Base-by-base conservation (phyloP, 2,113 vertebrate species). In the Upupa epops region DNA sequence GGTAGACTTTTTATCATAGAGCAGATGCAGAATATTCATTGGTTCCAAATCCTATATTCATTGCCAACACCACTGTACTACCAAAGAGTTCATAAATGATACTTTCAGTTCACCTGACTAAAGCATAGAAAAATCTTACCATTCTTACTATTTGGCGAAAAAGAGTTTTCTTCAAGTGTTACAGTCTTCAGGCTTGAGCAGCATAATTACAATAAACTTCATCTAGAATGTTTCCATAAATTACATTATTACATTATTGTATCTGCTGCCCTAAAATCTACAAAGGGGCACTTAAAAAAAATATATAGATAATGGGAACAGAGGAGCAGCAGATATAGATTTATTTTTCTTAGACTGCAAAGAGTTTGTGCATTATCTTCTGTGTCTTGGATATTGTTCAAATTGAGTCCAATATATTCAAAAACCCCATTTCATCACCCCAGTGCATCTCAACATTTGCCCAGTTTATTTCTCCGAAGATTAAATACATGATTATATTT, bases 41-140 rank as follows among this genome's bases (percentile, higher is more conserved):
- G 97, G 76, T 54, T 96, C 96, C 97, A 96, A 83, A 78, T 94
- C 97, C 97, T 97, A 97, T 17, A 98, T 98, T 94, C 90, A 97
- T 96, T 66, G 97, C 97, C 78, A 97, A 97, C 63, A 97, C 76
- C 56, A 54, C 7, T 58, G 46, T 81, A 77, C 71, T 69, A 45
- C 87, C 22, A 63, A 61, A 83, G 63, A 80, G 36, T 37, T 91
- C 66, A 54, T 37, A 66, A 70, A 4, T 68, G 37, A 24, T 1
- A 16, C 18, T 76, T 73, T 48, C 54, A 36, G 19, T 59, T 83
- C 55, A 77, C 24, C 59, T 58, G 29, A 65, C 20, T 34, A 68
- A 70, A 66, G 60, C n/a, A n/a, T n/a, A n/a, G n/a, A n/a, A n/a
- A n/a, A n/a, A n/a, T n/a, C n/a, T 83, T 83, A 93, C 42, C 31